Base-by-base conservation (phyloP, 2,113 vertebrate species). In the Passer montanus region DNA sequence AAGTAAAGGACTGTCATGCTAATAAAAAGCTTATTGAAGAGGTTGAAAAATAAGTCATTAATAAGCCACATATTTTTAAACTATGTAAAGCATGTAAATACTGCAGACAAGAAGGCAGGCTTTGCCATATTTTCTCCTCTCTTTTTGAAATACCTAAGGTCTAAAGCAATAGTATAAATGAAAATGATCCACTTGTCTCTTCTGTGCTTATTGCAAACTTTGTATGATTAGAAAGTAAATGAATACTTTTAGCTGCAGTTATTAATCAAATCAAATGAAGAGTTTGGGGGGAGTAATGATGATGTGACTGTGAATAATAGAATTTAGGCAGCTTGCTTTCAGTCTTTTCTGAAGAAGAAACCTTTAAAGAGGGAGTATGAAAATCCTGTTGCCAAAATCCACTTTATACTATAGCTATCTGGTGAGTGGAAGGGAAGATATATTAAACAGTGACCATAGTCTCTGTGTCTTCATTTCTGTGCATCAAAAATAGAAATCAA, bases 21-120 rank as follows among this genome's bases (percentile, higher is more conserved):
- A 97, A 97, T 98, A 98, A 97, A 97, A 89, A 90, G 50, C 96
- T 92, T 95, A 97, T 96, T 94, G 97, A 26, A 80, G 97, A 97
- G 96, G 97, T 7, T 94, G 97, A 97, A 93, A 91, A 97, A 97
- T 89, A 96, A 79, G 94, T 96, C 93, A 43, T 97, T 98, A 98
- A 98, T 97, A 97, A 98, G 98, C 98, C 68, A 96, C 97, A 93
- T 98, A 97, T 98, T 98, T 98, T 97, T 88, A 95, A 94, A 91
- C 84, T 97, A 97, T 95, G 98, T 97, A 98, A 95, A 95, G 96
- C 97, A 97, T 96, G 97, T 96, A 96, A 97, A 96, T 97, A 90
- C 86, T 59, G 77, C 30, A 83, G 97, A 96, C 97, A 96, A 87
- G 96, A 84, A 46, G 93, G 89, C 90, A 79, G 96, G 63, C 49